These are phyloP conservation scores for Lordiphosa collinella DNA, from an alignment of 1,140 invertebrate genomes.

Conservation along the genomic window DNA sequence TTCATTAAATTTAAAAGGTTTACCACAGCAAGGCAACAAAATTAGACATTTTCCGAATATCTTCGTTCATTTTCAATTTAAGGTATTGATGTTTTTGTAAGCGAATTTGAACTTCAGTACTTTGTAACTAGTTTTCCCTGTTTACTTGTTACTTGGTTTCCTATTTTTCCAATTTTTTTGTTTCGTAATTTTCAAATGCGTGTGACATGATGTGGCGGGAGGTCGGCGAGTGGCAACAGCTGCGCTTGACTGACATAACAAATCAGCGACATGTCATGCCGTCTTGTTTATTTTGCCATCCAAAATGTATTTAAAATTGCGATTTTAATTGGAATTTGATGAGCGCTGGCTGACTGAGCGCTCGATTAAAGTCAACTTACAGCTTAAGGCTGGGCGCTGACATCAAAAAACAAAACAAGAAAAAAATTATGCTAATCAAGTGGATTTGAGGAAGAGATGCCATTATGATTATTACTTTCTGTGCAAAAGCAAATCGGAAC, in stretches of 20 bases:
- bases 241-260: conserved; percentile 61
- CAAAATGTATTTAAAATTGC: conserved; percentile 53
- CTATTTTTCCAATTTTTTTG: neutral
- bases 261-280: conserved; percentile 46
- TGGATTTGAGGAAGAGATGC: conserved; percentile 12
- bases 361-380: conserved; percentile 59
- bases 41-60: too few relatives aligned
- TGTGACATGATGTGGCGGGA: neutral
- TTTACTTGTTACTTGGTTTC: too few relatives aligned
- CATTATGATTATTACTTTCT: conserved; percentile 61
- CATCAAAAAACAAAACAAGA: conserved; percentile 42
- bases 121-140: too few relatives aligned
- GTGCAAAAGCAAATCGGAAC: conserved; percentile 6
- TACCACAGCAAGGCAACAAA: too few relatives aligned
- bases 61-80: too few relatives aligned
- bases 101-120: too few relatives aligned
- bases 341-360: too few relatives aligned
- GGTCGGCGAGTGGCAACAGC: conserved; percentile 33
- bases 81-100: too few relatives aligned
- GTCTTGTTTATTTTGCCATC: conserved; percentile 37
- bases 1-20: too few relatives aligned
- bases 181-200: conserved; percentile 42
- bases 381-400: neutral
- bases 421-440: conserved; percentile 56
- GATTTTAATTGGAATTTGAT: conserved; percentile 73